Conservation (phyloP, 2,888 invertebrate species). For the Dyspetes luteomarginatus region DNA sequence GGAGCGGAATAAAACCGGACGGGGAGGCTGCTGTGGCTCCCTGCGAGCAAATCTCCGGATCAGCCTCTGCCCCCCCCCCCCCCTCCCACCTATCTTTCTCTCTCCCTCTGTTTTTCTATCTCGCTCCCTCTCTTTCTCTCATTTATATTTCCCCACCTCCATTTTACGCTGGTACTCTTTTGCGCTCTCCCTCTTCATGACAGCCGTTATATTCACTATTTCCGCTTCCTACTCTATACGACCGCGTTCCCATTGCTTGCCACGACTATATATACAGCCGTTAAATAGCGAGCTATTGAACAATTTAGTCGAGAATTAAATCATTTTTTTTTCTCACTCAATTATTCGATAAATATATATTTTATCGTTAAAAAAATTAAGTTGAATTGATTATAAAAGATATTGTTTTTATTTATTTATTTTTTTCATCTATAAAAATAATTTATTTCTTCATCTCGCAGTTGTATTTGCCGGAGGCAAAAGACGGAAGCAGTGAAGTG, state of each 20-base stretch:
- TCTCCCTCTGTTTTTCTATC: constrained; percentile 13
- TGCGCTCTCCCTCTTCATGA: constrained; percentile 30
- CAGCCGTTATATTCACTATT: constrained; percentile 52
- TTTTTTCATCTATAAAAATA: too few species aligned
- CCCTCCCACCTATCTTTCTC: too few species aligned
- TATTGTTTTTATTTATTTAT: too few species aligned
- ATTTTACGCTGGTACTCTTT: constrained; percentile 3
- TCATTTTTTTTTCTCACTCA: neutral
- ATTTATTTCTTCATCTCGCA: constrained; percentile 63
- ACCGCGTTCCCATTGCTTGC: constrained; percentile 30
- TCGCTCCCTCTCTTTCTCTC: constrained; percentile 1
- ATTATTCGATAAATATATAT: neutral
- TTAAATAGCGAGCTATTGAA: neutral
- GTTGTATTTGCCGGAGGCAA: constrained; percentile 3
- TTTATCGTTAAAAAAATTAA: neutral
- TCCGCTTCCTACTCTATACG: constrained; percentile 51
- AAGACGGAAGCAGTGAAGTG: neutral
- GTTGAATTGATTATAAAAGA: too few species aligned
- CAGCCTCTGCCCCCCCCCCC: constrained; percentile 10
- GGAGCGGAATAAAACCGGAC: constrained; percentile 8
- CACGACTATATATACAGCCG: neutral
- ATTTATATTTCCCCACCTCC: constrained; percentile 19
- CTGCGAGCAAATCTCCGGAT: constrained; percentile 18
- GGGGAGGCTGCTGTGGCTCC: constrained; percentile 6
- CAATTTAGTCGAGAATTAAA: neutral